These are phyloP conservation scores for Boleophthalmus pectinirostris DNA, from an alignment of 2,113 vertebrate species.

Conservation along the genomic window DNA sequence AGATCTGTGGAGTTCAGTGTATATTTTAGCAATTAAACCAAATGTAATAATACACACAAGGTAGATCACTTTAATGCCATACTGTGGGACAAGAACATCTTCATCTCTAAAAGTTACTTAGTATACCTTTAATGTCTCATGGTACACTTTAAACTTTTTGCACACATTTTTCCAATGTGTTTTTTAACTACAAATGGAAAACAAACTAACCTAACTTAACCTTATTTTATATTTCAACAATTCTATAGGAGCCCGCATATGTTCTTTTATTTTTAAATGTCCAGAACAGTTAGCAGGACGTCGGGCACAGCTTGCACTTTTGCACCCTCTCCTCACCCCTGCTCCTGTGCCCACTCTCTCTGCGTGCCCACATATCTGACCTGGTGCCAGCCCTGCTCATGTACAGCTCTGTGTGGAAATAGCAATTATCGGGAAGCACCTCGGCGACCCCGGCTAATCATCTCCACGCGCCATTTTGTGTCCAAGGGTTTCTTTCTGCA, in stretches of 20 bases:
- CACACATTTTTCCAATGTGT: too few relatives aligned
- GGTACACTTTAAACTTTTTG: too few relatives aligned
- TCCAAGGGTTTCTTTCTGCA: constrained; percentile 25
- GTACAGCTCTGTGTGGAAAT: constrained; percentile 45
- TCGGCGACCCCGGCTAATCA: constrained; percentile 41
- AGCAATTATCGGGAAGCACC: constrained; percentile 33
- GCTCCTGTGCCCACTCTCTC: constrained; percentile 18
- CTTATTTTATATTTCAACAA: background rate
- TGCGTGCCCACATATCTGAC: constrained; percentile 55
- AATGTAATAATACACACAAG: too few relatives aligned
- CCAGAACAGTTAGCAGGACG: background rate
- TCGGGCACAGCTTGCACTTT: background rate
- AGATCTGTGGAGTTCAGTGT: too few relatives aligned
- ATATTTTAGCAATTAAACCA: too few relatives aligned
- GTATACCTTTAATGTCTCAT: too few relatives aligned
- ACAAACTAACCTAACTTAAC: too few relatives aligned
- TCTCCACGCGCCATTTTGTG: constrained; percentile 19
- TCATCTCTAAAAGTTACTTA: too few relatives aligned
- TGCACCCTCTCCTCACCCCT: background rate
- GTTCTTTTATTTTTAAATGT: background rate
- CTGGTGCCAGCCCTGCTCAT: constrained; percentile 43
- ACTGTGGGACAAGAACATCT: too few relatives aligned
- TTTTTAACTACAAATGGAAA: too few relatives aligned
- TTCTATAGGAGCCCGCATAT: background rate
- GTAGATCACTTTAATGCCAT: too few relatives aligned